A percentile compares a stretch with the other conserved stretches of the same genome.
These are phyloP conservation scores for Mizuhopecten yessoensis DNA, from an alignment of 1,140 invertebrate genomes.

Conservation along the genomic window DNA sequence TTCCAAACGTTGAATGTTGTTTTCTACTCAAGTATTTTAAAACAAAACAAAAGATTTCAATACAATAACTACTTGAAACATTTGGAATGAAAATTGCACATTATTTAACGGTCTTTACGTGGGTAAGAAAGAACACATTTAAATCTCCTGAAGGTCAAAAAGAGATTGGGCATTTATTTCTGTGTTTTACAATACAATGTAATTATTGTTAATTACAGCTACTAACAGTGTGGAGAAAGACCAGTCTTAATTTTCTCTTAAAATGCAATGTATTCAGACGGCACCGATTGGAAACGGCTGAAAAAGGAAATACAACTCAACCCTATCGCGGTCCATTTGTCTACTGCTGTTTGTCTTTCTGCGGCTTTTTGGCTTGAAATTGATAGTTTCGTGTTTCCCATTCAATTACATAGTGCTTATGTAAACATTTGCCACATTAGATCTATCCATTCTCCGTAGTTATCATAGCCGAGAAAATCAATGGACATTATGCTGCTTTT, in stretches of 20 bases:
- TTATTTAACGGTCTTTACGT: not conserved
- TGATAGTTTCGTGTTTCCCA: constrained; percentile 23
- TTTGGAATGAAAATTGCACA: too few relatives aligned
- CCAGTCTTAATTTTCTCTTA: not conserved
- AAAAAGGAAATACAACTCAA: not conserved
- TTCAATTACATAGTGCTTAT: not conserved
- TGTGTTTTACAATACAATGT: not conserved
- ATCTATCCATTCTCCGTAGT: not conserved
- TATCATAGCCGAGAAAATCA: not conserved
- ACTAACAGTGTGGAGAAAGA: not conserved
- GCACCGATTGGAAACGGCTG: not conserved
- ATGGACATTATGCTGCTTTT: not conserved
- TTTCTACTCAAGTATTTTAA: too few relatives aligned
- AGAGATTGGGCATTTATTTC: not conserved
- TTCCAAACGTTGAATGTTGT: too few relatives aligned
- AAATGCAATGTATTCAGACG: not conserved
- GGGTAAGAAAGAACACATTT: not conserved
- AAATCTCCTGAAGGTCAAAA: not conserved
- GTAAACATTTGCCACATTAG: constrained; percentile 2
- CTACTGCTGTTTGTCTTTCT: not conserved
- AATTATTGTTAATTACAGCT: not conserved
- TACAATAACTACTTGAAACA: too few relatives aligned
- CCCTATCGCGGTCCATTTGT: not conserved
- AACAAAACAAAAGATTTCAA: too few relatives aligned
- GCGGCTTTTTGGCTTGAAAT: constrained; percentile 19